Conservation (phyloP, 2,113 vertebrate species). For the Campylomormyrus tamandua region DNA sequence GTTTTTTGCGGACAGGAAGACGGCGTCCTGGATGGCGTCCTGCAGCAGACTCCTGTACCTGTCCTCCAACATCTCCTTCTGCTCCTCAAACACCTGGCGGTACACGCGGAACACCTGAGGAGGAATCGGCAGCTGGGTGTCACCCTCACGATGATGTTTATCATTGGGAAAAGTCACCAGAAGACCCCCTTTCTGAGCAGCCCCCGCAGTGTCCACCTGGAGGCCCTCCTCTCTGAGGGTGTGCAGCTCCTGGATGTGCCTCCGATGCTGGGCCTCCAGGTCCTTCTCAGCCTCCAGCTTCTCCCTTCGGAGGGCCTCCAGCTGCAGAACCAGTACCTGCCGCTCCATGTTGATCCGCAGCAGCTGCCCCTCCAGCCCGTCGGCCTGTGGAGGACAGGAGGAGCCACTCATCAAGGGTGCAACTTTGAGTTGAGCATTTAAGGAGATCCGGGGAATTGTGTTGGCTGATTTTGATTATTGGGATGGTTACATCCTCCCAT, state of each 20-base stretch:
- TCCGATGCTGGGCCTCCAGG: constrained; percentile 50
- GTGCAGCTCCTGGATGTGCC: constrained; percentile 52
- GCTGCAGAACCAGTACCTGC: constrained; percentile 56
- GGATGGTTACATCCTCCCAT: no score
- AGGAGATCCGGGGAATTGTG: no score
- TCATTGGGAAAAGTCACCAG: neutral
- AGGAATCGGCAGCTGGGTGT: neutral
- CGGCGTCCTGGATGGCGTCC: constrained; percentile 58
- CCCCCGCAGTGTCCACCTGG: constrained; percentile 52
- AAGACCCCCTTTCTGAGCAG: neutral
- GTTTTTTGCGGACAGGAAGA: constrained; percentile 60
- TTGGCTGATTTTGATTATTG: no score
- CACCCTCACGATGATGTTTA: neutral
- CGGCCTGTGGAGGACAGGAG: constrained; percentile 32
- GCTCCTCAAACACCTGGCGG: constrained; percentile 59
- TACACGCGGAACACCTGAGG: constrained; percentile 69
- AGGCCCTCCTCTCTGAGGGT: constrained; percentile 60
- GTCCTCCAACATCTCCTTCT: constrained; percentile 51
- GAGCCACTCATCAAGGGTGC: no score
- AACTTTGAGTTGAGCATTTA: no score
- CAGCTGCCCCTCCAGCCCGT: constrained; percentile 45
- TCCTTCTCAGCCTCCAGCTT: constrained; percentile 54
- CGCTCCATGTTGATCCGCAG: constrained; percentile 54
- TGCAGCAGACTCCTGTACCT: constrained; percentile 58
- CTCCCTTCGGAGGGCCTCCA: constrained; percentile 63